Conservation (phyloP, 2,797 vertebrate genomes). For the Rhinatrema bivittatum region DNA sequence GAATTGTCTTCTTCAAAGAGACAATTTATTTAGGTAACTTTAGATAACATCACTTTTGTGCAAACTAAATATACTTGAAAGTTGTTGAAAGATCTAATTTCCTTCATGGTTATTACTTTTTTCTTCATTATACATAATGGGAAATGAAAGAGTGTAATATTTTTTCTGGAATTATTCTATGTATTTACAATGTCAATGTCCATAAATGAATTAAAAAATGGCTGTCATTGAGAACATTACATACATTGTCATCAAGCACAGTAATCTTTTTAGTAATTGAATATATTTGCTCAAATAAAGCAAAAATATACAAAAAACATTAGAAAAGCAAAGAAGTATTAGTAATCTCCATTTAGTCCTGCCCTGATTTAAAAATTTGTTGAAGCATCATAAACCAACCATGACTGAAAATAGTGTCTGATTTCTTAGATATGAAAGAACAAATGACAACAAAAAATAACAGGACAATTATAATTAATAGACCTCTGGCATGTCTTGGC, state of each 20-base stretch:
- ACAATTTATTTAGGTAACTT: too few species aligned
- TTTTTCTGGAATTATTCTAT: too few species aligned
- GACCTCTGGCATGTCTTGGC: slow-evolving; percentile 12
- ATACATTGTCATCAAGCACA: neutral
- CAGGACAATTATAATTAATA: slow-evolving; percentile 14
- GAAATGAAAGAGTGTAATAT: too few species aligned
- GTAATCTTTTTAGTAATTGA: neutral
- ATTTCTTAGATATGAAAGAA: slow-evolving; percentile 24
- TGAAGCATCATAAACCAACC: slow-evolving; percentile 2
- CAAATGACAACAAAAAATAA: slow-evolving; percentile 15
- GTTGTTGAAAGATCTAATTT: too few species aligned
- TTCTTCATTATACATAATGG: too few species aligned
- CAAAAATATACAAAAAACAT: neutral
- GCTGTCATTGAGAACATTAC: neutral
- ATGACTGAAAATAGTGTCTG: slow-evolving; percentile 1
- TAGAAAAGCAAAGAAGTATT: neutral
- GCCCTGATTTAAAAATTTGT: neutral
- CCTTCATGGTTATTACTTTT: too few species aligned
- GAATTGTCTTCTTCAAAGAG: too few species aligned
- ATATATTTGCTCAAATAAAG: neutral
- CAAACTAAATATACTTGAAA: too few species aligned
- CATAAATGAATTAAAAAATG: too few species aligned
- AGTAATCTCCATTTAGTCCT: neutral
- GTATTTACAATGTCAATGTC: too few species aligned
- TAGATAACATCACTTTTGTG: too few species aligned